Evolutionary conservation across 35 echinoderm and acorn worm species (phyloP).

Genomic region (Holothuria glaberrima): DNA sequence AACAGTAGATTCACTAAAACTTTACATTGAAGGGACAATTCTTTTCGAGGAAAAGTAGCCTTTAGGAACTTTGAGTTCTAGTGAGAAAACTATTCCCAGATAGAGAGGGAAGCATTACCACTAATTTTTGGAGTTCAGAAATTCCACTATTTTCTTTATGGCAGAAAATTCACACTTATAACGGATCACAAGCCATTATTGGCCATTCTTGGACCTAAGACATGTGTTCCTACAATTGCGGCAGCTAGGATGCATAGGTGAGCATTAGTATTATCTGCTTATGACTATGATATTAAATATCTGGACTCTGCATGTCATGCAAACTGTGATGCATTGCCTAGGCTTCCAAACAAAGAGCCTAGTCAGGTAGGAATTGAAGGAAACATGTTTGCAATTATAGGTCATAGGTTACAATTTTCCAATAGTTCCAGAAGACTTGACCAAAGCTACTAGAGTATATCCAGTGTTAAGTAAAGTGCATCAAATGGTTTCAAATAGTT

Average conservation of each 20-base stretch:
- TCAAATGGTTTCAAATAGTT: constrained; percentile 17
- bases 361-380: constrained; percentile 18
- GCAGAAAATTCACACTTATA: constrained; percentile 17
- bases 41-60: too few species aligned
- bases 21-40: too few species aligned
- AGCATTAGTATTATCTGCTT: constrained; percentile 2
- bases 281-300: constrained; percentile 48
- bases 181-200: constrained; percentile 50
- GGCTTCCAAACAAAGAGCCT: constrained; percentile 41
- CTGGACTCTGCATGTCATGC: constrained; percentile 4
- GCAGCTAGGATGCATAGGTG: constrained; percentile 3
- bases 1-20: too few species aligned
- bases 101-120: constrained; percentile 38
- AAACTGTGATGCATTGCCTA: constrained; percentile 52
- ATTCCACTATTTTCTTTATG: constrained; percentile 46
- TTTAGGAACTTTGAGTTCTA: constrained; percentile 46
- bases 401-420: constrained; percentile 59
- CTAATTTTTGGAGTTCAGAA: constrained; percentile 30
- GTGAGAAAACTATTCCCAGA: constrained; percentile 41
- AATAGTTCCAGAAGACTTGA: constrained; percentile 30
- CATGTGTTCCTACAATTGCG: constrained; percentile 3
- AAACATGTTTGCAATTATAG: constrained; percentile 33
- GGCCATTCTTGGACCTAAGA: constrained; percentile 37
- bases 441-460: constrained; percentile 40
- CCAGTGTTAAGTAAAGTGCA: constrained; percentile 42